phyloP scores from a whole-genome alignment of 2,113 vertebrate genomes.

The Oncorhynchus tshawytscha region DNA sequence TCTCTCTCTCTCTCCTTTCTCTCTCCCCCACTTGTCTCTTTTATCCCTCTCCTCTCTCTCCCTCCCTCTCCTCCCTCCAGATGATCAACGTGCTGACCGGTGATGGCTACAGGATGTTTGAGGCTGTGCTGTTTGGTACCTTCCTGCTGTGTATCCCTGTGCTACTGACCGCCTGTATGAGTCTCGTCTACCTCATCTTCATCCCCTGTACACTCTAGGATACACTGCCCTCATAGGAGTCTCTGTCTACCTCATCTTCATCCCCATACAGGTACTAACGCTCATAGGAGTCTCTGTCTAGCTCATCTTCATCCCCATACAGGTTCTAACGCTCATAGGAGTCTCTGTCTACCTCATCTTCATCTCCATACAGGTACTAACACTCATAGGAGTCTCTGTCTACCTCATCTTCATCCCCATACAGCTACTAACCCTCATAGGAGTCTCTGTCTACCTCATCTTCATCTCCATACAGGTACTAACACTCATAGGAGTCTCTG shows the following conservation, averaged over 20 bases:
- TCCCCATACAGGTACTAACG: conserved; percentile 74
- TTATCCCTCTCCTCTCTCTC: too few species aligned
- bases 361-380: conserved; percentile 74
- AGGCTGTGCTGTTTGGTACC: conserved; percentile 71
- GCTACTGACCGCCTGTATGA: conserved; percentile 60
- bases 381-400: too few species aligned
- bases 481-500: too few species aligned
- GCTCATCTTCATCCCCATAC: conserved; percentile 65
- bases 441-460: too few species aligned
- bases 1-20: too few species aligned
- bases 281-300: conserved; percentile 64
- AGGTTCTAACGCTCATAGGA: conserved; percentile 60
- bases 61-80: conserved; percentile 50
- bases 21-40: too few species aligned
- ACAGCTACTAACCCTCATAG: too few species aligned
- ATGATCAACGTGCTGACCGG: conserved; percentile 77
- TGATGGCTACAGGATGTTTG: conserved; percentile 78
- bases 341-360: conserved; percentile 62
- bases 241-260: conserved; percentile 63
- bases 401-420: too few species aligned
- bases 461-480: too few species aligned
- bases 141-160: conserved; percentile 66
- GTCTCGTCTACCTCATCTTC: conserved; percentile 64
- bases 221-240: conserved; percentile 70
- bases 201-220: conserved; percentile 74